Percentiles rank a stretch among this genome's conserved stretches.
Conservation (phyloP, 2,797 vertebrate species). For the Sylvia borin region DNA sequence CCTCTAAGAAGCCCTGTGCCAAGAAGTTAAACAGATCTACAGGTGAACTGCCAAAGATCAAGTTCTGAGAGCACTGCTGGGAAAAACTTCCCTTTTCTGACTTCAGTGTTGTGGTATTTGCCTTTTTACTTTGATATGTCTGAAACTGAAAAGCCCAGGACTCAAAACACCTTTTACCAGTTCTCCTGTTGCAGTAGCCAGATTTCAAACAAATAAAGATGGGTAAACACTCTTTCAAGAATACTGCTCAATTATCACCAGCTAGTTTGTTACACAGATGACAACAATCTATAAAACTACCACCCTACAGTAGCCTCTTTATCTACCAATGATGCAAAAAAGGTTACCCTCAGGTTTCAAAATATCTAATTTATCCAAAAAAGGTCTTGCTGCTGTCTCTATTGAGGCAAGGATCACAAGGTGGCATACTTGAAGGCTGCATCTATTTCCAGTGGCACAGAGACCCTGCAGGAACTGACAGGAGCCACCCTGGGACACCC, state of each 20-base stretch:
- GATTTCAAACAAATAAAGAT: neutral
- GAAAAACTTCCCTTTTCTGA: neutral
- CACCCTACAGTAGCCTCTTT: neutral
- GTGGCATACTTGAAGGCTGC: neutral
- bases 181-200: neutral
- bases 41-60: neutral
- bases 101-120: neutral
- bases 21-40: neutral
- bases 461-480: neutral
- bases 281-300: neutral
- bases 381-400: neutral
- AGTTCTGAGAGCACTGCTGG: neutral
- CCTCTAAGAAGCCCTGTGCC: neutral
- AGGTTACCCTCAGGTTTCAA: neutral
- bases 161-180: neutral
- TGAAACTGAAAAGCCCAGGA: neutral
- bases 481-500: neutral
- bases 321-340: neutral
- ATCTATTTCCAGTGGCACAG: rapidly evolving
- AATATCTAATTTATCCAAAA: neutral
- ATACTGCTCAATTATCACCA: neutral
- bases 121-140: neutral
- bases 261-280: neutral
- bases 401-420: neutral
- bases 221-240: neutral